Evolutionary conservation across 2,113 vertebrate genomes (phyloP), one percentile per base, ranked within the genome.

Genomic region (Aegypius monachus): DNA sequence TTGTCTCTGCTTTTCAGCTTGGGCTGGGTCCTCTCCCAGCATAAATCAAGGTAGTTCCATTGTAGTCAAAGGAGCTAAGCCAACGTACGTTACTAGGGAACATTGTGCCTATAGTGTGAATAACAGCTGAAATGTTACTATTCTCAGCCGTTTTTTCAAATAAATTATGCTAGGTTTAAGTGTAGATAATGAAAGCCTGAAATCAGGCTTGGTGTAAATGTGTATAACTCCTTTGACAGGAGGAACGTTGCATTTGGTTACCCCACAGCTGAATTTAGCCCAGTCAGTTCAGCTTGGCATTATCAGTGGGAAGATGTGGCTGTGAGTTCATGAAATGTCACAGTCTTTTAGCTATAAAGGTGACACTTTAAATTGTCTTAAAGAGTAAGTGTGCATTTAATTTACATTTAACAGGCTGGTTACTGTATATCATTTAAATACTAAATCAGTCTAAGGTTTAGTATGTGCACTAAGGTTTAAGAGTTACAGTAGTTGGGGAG

Each of bases 351-450:
- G 88, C 92, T 95, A 34, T 85, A 96, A 96, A 97, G 93, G 96
- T 96, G 96, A 97, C 96, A 98, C 78, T 97, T 96, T 85, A 92
- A 96, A 94, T 92, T 95, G 92, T 93, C 91, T 95, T 87, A 90
- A 95, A 94, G 81, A 91, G 40, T 94, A 96, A 92, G 65, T 36
- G 66, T 96, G 96, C 85, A 95, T 90, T 96, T 95, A 94, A 97
- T 97, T 97, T 97, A 92, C 92, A 96, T 95, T 96, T 96, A 97
- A 80, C 70, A 95, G 81, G 94, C 18, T 86, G 77, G 83, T 96
- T 97, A 90, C 88, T 80, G 96, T 86, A 96, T 96, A 79, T 96
- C 34, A 97, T 97, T 97, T 97, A 90, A 97, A 97, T 97, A 95
- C 47, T 93, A 95, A 97, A 96, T 94, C 89, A 86, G 81, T 55